Base-by-base conservation (phyloP, 2,888 invertebrate genomes). In the Agrotis clavis region DNA sequence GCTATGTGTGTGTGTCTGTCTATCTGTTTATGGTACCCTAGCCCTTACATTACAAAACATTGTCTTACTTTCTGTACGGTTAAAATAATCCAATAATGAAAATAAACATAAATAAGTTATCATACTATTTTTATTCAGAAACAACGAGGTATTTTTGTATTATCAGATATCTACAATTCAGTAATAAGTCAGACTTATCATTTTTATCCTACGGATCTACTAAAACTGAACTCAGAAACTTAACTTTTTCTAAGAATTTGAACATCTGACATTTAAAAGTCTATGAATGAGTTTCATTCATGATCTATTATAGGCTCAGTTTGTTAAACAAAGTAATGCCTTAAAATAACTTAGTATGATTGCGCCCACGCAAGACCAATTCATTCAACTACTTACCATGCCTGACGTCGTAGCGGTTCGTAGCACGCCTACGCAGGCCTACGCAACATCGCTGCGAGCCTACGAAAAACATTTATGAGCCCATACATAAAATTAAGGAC, bases 371-470 rank as follows among this genome's bases (percentile, higher is more conserved):
- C 57, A 66, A 56, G 50, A 64, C 30, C 13, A 41, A 48, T 66
- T 50, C 59, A 45, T 53, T n/a, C 19, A 61, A 25, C 4, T 60
- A 69, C 63, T 74, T 63, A 30, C 21, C 19, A 57, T 51, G 6
- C 25, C 54, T 48, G 66, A 51, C 56, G 66, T 64, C 56, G 48
- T 68, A 74, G 68, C 71, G 47, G 6, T 53, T 56, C 74, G 78
- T 79, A 74, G 74, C 57, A 54, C 66, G 59, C 67, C 71, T 75
- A 74, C 71, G 60, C 59, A 41, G 16, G 74, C 51, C 67, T 66
- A 71, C 51, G 67, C 41, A 51, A 48, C 35, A 35, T 30, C 41
- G 59, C 69, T 64, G 45, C 47, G 25, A 61, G 41, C 11, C 50
- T 77, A 67, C 62, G 51, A 4, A 48, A 47, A 62, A 62, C 19